Evolutionary conservation across 2,888 invertebrate species (phyloP).

Genomic region (Criorhina ranunculi): DNA sequence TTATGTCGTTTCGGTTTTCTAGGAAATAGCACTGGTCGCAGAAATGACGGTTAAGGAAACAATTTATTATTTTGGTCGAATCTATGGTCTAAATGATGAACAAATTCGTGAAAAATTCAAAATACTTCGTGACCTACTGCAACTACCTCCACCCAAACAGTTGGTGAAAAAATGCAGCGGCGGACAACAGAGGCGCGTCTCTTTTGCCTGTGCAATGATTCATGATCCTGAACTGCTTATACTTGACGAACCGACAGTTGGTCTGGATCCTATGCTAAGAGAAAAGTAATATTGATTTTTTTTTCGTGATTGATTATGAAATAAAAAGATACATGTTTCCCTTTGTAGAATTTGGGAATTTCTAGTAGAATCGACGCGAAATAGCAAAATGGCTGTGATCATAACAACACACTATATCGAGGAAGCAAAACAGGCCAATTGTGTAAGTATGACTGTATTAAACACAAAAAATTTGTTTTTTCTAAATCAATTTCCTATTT

Average conservation of each 20-base stretch:
- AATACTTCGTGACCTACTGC: slow-evolving; percentile 89
- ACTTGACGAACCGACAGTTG: slow-evolving; percentile 97
- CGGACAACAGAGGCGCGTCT: slow-evolving; percentile 95
- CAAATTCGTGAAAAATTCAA: slow-evolving; percentile 88
- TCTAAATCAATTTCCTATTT: slow-evolving; percentile 49
- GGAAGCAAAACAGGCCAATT: slow-evolving; percentile 93
- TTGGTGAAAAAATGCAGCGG: slow-evolving; percentile 91
- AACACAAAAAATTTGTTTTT: neutral
- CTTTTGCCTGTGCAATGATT: slow-evolving; percentile 94
- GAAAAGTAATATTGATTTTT: slow-evolving; percentile 87
- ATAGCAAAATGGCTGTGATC: slow-evolving; percentile 91
- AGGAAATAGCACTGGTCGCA: slow-evolving; percentile 92
- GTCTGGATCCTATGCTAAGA: slow-evolving; percentile 94
- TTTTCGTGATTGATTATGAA: too few relatives aligned
- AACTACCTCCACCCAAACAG: slow-evolving; percentile 89
- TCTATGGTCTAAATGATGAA: slow-evolving; percentile 90
- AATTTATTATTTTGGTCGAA: slow-evolving; percentile 93
- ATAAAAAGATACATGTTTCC: too few relatives aligned
- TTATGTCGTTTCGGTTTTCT: slow-evolving; percentile 55
- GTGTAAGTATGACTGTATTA: slow-evolving; percentile 85
- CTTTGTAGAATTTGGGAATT: slow-evolving; percentile 93
- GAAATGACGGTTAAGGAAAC: slow-evolving; percentile 94
- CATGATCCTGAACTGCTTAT: slow-evolving; percentile 95
- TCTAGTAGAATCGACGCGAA: slow-evolving; percentile 89
- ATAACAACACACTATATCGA: slow-evolving; percentile 98